phyloP scores from a whole-genome alignment of 2,113 vertebrate species.

The Xerus inauris region DNA sequence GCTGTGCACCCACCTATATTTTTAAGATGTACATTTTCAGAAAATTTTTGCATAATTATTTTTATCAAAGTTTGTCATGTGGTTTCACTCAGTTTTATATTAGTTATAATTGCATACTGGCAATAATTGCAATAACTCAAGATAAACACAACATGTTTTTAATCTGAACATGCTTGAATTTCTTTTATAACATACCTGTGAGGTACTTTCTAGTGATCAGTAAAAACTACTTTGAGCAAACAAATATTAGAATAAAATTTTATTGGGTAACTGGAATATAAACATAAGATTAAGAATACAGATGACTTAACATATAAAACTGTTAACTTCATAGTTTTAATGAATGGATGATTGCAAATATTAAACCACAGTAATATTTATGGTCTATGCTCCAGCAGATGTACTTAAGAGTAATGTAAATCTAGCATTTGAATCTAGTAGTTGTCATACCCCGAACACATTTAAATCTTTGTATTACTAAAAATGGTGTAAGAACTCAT shows the following conservation, averaged over 20 bases:
- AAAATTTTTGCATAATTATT: neutral
- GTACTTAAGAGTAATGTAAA: neutral
- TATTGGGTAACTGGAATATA: neutral
- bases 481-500: neutral
- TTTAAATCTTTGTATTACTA: neutral
- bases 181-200: conserved; percentile 24
- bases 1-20: neutral
- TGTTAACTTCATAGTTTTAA: neutral
- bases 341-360: neutral
- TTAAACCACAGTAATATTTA: neutral
- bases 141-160: neutral
- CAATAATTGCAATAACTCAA: neutral
- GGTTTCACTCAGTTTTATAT: neutral
- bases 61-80: neutral
- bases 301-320: neutral
- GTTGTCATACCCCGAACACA: neutral
- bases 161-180: neutral
- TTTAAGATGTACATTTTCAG: neutral
- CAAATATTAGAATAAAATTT: neutral
- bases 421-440: neutral
- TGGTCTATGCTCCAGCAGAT: neutral
- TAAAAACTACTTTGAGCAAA: neutral
- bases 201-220: neutral
- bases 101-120: neutral
- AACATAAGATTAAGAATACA: neutral